Percentiles rank a stretch among this genome's conserved stretches.
These are phyloP conservation scores for Erythrocercus mccallii DNA, from an alignment of 2,113 vertebrate species.

Conservation along the genomic window DNA sequence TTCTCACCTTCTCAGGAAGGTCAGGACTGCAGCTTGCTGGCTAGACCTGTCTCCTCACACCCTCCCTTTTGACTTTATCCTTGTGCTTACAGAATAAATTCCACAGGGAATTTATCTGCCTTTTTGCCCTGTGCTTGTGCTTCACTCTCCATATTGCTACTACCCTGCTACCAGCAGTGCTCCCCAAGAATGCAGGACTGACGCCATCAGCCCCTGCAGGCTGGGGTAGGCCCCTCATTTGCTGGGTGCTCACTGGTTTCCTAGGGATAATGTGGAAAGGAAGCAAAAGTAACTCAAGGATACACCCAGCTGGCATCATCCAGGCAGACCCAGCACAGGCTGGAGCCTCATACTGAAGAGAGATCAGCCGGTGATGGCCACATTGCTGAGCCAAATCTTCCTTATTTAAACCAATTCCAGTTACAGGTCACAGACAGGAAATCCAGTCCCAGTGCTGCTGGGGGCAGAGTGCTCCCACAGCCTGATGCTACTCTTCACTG, in stretches of 20 bases:
- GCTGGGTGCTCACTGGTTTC: not conserved
- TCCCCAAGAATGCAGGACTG: not conserved
- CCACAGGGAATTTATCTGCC: not conserved
- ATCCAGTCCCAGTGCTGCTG: not conserved
- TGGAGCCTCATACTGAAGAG: not conserved
- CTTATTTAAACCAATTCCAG: not conserved
- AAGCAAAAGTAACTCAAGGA: not conserved
- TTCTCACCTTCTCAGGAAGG: not conserved
- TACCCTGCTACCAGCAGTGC: accelerated
- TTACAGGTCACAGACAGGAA: not conserved
- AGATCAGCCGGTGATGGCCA: not conserved
- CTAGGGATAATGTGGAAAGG: not conserved
- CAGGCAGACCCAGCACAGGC: not conserved
- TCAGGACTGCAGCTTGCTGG: not conserved
- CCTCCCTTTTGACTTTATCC: not conserved
- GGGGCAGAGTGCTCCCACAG: not conserved
- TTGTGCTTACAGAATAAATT: not conserved
- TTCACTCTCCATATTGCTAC: not conserved
- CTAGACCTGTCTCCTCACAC: not conserved
- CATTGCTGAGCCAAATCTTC: not conserved
- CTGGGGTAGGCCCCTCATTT: not conserved
- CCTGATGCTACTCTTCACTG: not conserved
- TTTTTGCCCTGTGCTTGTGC: not conserved
- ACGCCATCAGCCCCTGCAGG: not conserved
- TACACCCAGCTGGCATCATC: accelerated